phyloP scores from a whole-genome alignment of 2,888 invertebrate species.

The Tinea semifulvella region DNA sequence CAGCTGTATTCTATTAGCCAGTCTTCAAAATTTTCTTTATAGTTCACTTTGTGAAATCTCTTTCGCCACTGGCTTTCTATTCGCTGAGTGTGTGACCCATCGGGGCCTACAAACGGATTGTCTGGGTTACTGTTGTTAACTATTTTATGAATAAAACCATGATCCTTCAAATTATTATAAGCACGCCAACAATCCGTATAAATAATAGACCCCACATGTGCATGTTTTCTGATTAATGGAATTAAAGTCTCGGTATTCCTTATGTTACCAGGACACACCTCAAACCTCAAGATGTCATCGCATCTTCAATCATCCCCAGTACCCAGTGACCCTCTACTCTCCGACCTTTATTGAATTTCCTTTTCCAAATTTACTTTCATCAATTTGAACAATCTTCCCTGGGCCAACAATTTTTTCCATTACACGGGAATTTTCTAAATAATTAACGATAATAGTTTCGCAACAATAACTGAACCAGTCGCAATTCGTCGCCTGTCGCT shows the following conservation, averaged over 20 bases:
- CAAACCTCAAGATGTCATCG: slow-evolving; percentile 24
- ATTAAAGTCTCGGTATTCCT: background rate
- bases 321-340: slow-evolving; percentile 9
- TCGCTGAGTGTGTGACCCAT: slow-evolving; percentile 21
- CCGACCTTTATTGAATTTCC: slow-evolving; percentile 18
- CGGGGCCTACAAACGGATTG: slow-evolving; percentile 21
- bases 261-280: slow-evolving; percentile 23
- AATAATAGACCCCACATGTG: background rate
- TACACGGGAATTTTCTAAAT: slow-evolving; percentile 16
- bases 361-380: slow-evolving; percentile 21
- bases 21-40: too few species aligned
- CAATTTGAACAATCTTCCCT: slow-evolving; percentile 22
- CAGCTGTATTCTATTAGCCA: too few species aligned
- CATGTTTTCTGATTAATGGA: slow-evolving; percentile 7
- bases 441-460: slow-evolving; percentile 19
- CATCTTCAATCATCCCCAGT: slow-evolving; percentile 24
- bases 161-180: slow-evolving; percentile 16
- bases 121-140: slow-evolving; percentile 21
- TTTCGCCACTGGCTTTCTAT: slow-evolving; percentile 22
- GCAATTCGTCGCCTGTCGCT: too few species aligned
- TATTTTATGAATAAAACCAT: slow-evolving; percentile 21
- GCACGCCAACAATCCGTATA: slow-evolving; percentile 4
- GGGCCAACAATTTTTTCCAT: slow-evolving; percentile 20
- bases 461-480: slow-evolving; percentile 21
- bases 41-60: too few species aligned